Evolutionary conservation across 2,888 invertebrate species (phyloP), one percentile per base, ranked within the genome.

Genomic region (Troglohyphantes excavatus): DNA sequence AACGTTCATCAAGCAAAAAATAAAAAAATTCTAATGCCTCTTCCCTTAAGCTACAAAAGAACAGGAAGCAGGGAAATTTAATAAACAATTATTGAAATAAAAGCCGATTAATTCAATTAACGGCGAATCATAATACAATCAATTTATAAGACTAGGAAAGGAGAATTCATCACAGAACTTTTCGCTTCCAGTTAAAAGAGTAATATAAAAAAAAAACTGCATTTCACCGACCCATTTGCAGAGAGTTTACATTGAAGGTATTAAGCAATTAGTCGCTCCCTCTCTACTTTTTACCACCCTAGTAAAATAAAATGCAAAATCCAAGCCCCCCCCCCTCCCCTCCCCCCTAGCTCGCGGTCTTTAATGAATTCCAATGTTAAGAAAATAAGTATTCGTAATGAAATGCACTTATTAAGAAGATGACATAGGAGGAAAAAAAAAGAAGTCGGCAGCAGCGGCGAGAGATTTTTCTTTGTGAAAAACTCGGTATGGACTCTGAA

Each of bases 401-500:
- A 85, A 85, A 85, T 76, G 85, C 76, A 76, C 76, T 85, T 85
- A 85, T 85, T 85, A 85, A 83, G 67, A 68, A 68, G 83, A 83
- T 73, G 83, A 73, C 83, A 63, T 19, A 59, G 59, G 43, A 75
- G 70, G 29, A 61, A 61, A n/a, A n/a, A 21, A 23, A 72, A 27
- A 84, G 21, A 72, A 61, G 19, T 19, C 11, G 17, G 53, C 53
- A 5, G 33, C 63, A 43, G 46, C 67, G 43, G 75, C 13, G 29
- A 70, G 73, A 72, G 63, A 63, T 46, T 78, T 75, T 67, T 83
- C 59, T 9, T 46, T 73, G 72, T 75, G 78, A 85, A 85, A 85
- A 76, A 85, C 46, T 78, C n/a, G 23, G 61, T n/a, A 82, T 61
- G 39, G 33, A 27, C 29, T 53, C n/a, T n/a, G 78, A 76, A 85